Evolutionary conservation across 2,888 invertebrate genomes (phyloP), one percentile per base, ranked within the genome.

Genomic region (Margaritifera margaritifera): DNA sequence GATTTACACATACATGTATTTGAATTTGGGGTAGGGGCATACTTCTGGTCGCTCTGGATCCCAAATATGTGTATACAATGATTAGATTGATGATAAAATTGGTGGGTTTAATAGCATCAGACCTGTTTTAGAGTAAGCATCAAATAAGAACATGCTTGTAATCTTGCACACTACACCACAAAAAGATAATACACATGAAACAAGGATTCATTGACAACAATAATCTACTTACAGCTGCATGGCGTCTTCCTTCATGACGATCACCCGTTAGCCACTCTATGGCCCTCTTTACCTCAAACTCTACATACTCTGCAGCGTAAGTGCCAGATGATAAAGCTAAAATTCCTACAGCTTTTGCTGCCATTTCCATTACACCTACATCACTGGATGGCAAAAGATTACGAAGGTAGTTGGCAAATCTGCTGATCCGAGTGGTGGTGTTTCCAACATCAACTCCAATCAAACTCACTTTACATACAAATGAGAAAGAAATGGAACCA

Each of bases 291-390:
- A 98, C 96, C 91, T 98, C 98, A 91, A 97, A 97, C 85, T 98
- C 98, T n/a, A 99, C 97, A 88, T 98, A 97, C 87, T 98, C 97
- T 0, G 97, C 96, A 51, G 98, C 95, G 89, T 96, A 96, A 0
- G 97, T 96, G 20, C 98, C 98, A 11, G 91, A 91, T 0, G 90
- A 88, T 27, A 96, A 92, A 2, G 98, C 98, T 66, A 99, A 91
- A 80, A 95, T 95, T 0, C 98, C 98, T 78, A 99, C 94, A 6
- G 98, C 98, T 88, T 96, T 95, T 2, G 98, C 97, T 5, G 98
- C 96, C 80, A 98, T 92, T 91, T 98, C 97, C 95, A 98, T 97
- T 0, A 98, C 96, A 22, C 94, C 94, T 0, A 95, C 94, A 92
- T 98, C 98, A 79, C 93, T 95, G 2, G 96, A 96, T 1, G 97